Base-by-base conservation (phyloP, 2,797 vertebrate species). In the Catostomus latipinnis region DNA sequence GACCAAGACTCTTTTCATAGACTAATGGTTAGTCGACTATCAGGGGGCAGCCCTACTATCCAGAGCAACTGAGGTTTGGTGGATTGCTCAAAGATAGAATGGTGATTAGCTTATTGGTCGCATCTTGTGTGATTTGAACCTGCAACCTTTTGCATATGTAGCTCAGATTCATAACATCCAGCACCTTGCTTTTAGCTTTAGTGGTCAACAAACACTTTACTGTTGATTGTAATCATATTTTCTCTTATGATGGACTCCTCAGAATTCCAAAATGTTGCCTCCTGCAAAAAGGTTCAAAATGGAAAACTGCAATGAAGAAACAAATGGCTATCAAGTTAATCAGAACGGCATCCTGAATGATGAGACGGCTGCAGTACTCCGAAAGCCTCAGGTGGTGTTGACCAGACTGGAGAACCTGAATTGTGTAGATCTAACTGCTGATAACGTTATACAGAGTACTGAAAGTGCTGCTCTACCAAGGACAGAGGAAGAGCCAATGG, bases 241-340 rank as follows among this genome's bases (percentile, higher is more conserved):
- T 13, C 9, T 43, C 13, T 61, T 70, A 22, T 65, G 8, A 52
- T 67, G 10, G 43, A 7, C 79, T 82, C 75, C 66, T 14, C 79
- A 94, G 93, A 93, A 94, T 85, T 92, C 93, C n/a, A 94, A 92
- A 88, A 93, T 93, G 92, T 83, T 94, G 82, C 93, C 94, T 0
- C 91, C 92, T 1, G 92, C 91, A 56, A 97, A 98, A 88, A 94
- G 95, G 86, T 93, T 93, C 83, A 95, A 95, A 90, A 90, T 93
- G 87, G 95, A 95, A 82, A 92, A 93, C 0, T 0, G 80, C 60
- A 76, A 69, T 34, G 77, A 72, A 76, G 89, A 87, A 57, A 62
- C 78, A 69, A 86, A 84, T 50, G 90, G 88, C 1, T 52, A 87
- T 72, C 88, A 87, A 46, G 85, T 93, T 66, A 92, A 89, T 56